Base-by-base conservation (phyloP, 2,113 vertebrate genomes). In the Geococcyx californianus region DNA sequence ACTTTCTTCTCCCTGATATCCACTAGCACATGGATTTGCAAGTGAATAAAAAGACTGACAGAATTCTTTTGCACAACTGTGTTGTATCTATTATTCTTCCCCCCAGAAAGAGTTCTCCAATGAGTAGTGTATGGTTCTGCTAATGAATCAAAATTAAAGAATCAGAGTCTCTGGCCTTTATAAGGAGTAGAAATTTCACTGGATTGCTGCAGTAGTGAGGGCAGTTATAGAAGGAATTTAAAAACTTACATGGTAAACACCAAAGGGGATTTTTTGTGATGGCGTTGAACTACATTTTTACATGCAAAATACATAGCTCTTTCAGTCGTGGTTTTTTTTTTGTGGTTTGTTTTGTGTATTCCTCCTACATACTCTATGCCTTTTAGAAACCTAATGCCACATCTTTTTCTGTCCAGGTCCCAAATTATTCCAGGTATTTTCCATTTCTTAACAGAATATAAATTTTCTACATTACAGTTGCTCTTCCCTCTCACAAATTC, bases 61-160 rank as follows among this genome's bases (percentile, higher is more conserved):
- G 19, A 82, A 10, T 12, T 88, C 24, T 67, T n/a, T 82, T 38
- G 36, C 4, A 49, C 13, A 11, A 31, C 58, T 23, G 25, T 36
- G 3, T 17, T 2, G 0, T n/a, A 45, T 29, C n/a, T 55, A 9
- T 20, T 63, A 45, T 19, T 82, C 13, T 16, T 82, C 44, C 12
- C 54, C 14, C 7, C 16, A 55, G 70, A 68, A 79, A 36, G 17
- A 11, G 31, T 56, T 59, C 13, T 64, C 29, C 40, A 25, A 10
- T 13, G 10, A 93, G 18, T 12, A 66, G 17, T 0, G 0, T 20
- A 56, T 15, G 6, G 7, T 60, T 89, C 68, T 51, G 23, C 18
- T 68, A 23, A 70, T 13, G 44, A 45, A 5, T 18, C 14, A 54
- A 29, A 24, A 49, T 58, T 66, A 34, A 67, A 45, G 10, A 29